Percentiles rank a stretch among this genome's conserved stretches.
These are phyloP conservation scores for Hyles lineata DNA, from an alignment of 2,888 invertebrate genomes.

Conservation along the genomic window DNA sequence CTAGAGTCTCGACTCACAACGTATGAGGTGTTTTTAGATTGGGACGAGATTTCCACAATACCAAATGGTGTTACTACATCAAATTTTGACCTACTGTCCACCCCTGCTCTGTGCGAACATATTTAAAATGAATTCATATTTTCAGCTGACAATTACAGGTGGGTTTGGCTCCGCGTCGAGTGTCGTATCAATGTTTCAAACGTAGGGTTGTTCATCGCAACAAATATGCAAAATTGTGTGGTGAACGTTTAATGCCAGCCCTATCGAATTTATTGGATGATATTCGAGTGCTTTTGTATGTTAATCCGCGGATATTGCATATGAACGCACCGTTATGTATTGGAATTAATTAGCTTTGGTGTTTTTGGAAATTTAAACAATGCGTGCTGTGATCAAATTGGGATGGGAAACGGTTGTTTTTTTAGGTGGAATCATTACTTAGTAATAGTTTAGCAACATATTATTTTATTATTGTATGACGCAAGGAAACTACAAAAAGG, in stretches of 20 bases:
- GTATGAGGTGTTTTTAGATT: too few species aligned
- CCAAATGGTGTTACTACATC: too few species aligned
- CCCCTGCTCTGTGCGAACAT: neutral
- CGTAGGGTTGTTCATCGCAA: slow-evolving; percentile 4
- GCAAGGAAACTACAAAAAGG: too few species aligned
- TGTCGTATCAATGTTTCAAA: slow-evolving; percentile 21
- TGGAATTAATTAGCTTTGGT: slow-evolving; percentile 18
- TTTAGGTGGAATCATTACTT: neutral
- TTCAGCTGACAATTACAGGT: slow-evolving; percentile 54
- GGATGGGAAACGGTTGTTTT: neutral
- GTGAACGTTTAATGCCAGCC: slow-evolving; percentile 1
- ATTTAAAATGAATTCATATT: slow-evolving; percentile 45
- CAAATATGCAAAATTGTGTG: slow-evolving; percentile 17
- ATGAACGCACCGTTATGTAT: slow-evolving; percentile 16
- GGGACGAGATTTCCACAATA: too few species aligned
- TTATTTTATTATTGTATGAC: too few species aligned
- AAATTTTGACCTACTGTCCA: neutral
- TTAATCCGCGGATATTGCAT: slow-evolving; percentile 8
- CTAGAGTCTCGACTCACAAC: too few species aligned
- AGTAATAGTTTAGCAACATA: too few species aligned
- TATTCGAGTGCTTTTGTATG: slow-evolving; percentile 17
- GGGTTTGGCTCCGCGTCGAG: slow-evolving; percentile 44
- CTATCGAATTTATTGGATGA: slow-evolving; percentile 23
- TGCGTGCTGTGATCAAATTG: neutral
- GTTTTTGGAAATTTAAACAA: neutral